Base-by-base conservation (phyloP, 92 coral and sea anemone species). In the Palythoa heliodiscus region DNA sequence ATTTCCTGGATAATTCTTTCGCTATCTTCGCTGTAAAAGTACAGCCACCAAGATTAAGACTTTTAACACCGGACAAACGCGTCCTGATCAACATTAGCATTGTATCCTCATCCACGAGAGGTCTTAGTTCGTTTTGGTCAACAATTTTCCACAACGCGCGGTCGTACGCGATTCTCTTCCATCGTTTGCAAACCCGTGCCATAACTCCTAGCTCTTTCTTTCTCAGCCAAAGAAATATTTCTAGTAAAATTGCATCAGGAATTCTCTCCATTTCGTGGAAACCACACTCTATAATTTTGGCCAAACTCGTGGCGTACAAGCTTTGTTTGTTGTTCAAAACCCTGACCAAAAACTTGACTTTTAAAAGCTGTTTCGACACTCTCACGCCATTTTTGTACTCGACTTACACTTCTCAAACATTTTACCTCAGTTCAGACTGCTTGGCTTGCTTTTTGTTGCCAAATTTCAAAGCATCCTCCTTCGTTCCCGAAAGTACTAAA, bases 151-250 rank as follows among this genome's bases (percentile, higher is more conserved):
- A 97, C 54, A 97, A 90, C n/a, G 97, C 93, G 13, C 96, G 93
- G 83, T 97, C 99, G 94, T 97, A 97, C 20, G 99, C 98, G 25
- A 97, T 91, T 85, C 99, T 85, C 64, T 92, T 82, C 99, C 99
- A 97, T 80, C 97, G 95, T 82, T 88, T 83, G 71, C 93, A 92
- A 25, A 97, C 98, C 84, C 88, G 91, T 39, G 99, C 99, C 50
- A 88, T 85, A 39, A 88, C 85, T 22, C 95, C 98, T 23, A 97
- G 91, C 76, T 97, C 93, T 64, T 92, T 90, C 85, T 92, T 93
- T 38, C 89, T 87, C 1, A 97, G 86, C 84, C 90, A 93, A 72
- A 87, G 89, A 86, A 97, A 97, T 20, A 97, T 89, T 86, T 97
- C 94, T 22, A 97, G 89, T 67, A 97, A 82, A 66, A 97, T 88